Evolutionary conservation across 1,140 invertebrate species (phyloP), one percentile per base, ranked within the genome.

Genomic region (Pachypsylla venusta): DNA sequence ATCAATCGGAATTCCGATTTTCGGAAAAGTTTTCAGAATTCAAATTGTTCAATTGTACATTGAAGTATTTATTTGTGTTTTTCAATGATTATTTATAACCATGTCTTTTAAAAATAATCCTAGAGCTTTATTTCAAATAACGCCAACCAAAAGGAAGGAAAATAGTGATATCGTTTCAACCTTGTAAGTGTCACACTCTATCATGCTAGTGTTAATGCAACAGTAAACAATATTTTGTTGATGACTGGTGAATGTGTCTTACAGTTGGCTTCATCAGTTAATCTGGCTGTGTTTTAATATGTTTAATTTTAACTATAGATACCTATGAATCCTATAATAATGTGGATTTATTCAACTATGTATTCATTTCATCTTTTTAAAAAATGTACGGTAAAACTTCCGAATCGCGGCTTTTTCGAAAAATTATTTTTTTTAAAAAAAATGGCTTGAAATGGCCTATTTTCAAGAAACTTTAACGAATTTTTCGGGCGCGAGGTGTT

Each of bases 111-210:
- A 48, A 48, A 10, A 4, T 48, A 48, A 48, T 48, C 42, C 42
- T 4, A 48, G 42, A 48, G 42, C 42, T 48, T 48, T 48, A 19
- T 48, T 48, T 48, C 16, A 22, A 7, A 35, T 7, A n/a, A 48
- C 42, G 7, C 42, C 42, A 19, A n/a, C n/a, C n/a, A 5, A 19
- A 22, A 48, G n/a, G n/a, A n/a, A n/a, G n/a, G n/a, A 48, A 19
- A 48, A 48, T 48, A 22, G 22, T 5, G 42, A 22, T 19, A 7
- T 22, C 42, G 22, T 19, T 10, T n/a, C 42, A 48, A 48, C 42
- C 42, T 48, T 48, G 42, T 48, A 48, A 48, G 42, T 48, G 42
- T 48, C 42, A 48, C 42, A 19, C 22, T 48, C n/a, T 19, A 19
- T n/a, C 30, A 35, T n/a, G n/a, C 7, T 10, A 35, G n/a, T 35